Evolutionary conservation across 1,140 invertebrate genomes (phyloP).

Genomic region (Aradophagus sp.): DNA sequence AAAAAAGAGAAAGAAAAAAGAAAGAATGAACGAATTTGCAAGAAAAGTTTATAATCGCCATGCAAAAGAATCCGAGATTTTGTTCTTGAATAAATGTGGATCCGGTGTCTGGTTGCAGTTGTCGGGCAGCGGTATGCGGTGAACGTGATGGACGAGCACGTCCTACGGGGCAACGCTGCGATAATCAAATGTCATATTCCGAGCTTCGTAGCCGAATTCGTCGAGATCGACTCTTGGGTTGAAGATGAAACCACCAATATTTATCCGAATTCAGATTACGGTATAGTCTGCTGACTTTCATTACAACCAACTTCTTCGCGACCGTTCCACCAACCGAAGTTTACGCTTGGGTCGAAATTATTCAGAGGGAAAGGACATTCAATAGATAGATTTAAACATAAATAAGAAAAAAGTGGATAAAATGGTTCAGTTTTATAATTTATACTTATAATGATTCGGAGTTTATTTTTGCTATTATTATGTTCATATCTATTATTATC

Average conservation of each 20-base stretch:
- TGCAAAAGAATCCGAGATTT: conserved; percentile 17
- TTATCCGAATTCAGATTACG: conserved; percentile 80
- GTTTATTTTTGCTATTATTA: too few species aligned
- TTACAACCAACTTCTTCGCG: background rate
- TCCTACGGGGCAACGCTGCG: conserved; percentile 90
- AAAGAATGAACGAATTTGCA: too few species aligned
- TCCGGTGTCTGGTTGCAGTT: conserved; percentile 81
- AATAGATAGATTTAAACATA: too few species aligned
- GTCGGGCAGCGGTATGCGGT: conserved; percentile 91
- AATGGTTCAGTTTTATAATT: too few species aligned
- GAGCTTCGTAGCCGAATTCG: conserved; percentile 92
- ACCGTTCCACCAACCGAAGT: too few species aligned
- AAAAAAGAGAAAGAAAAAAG: too few species aligned
- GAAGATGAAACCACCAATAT: conserved; percentile 83
- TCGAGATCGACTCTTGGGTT: conserved; percentile 88
- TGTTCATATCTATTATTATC: too few species aligned
- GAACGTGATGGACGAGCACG: conserved; percentile 93
- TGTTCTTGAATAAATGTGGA: conserved; percentile 34
- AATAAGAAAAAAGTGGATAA: too few species aligned
- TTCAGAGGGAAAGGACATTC: too few species aligned
- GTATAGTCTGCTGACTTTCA: conserved; percentile 72
- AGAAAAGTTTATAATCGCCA: too few species aligned
- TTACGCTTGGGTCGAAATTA: too few species aligned
- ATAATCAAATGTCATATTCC: conserved; percentile 94
- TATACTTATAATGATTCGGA: too few species aligned